Conservation (phyloP, 2,113 vertebrate genomes). For the Dasyurus viverrinus region DNA sequence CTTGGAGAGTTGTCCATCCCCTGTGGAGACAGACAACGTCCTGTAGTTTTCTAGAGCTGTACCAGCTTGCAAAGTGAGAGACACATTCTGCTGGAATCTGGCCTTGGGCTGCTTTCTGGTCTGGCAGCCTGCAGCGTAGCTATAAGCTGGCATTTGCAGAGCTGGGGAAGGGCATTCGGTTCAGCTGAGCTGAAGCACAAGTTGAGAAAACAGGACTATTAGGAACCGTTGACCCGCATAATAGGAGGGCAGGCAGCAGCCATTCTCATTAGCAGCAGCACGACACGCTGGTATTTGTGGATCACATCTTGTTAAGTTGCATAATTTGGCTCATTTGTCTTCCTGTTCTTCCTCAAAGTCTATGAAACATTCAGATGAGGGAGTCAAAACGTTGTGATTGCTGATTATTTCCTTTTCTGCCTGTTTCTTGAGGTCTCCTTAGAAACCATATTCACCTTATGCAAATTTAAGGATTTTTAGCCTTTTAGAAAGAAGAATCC, state of each 20-base stretch:
- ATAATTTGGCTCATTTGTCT: conserved; percentile 32
- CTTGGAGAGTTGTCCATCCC: neutral
- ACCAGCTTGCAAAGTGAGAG: conserved; percentile 9
- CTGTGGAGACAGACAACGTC: neutral
- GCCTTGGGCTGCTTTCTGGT: conserved; percentile 1
- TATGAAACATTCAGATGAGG: conserved; percentile 20
- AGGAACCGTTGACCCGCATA: conserved; percentile 54
- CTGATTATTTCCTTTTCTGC: conserved; percentile 20
- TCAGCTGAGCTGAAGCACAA: conserved; percentile 43
- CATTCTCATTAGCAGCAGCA: conserved; percentile 14
- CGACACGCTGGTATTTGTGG: conserved; percentile 38
- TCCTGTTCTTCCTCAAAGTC: neutral
- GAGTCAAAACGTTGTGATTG: conserved; percentile 4
- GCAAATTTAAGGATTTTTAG: neutral
- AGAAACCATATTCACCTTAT: conserved; percentile 34
- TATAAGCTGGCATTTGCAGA: conserved; percentile 44
- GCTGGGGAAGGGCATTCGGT: conserved; percentile 15
- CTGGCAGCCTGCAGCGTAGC: conserved; percentile 40
- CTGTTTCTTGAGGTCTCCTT: conserved; percentile 43
- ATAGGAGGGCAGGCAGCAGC: conserved; percentile 57
- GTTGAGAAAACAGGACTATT: conserved; percentile 56
- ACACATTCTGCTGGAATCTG: neutral
- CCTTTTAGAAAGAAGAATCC: conserved; percentile 50
- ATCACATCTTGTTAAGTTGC: conserved; percentile 39
- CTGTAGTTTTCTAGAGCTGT: conserved; percentile 38